Conservation (phyloP, 2,797 vertebrate genomes). For the Myotis vivesi region DNA sequence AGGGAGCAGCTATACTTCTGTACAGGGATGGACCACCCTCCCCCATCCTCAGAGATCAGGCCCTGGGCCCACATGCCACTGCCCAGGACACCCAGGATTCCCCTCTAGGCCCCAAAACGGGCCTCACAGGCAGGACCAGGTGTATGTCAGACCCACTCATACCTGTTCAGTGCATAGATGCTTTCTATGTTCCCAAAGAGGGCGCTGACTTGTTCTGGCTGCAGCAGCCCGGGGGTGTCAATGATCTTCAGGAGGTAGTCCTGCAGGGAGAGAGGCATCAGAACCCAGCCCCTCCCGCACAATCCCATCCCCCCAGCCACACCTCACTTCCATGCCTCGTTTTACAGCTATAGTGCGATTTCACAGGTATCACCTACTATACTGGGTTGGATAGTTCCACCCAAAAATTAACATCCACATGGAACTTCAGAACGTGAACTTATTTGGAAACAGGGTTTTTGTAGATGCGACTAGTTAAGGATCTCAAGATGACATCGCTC, state of each 20-base stretch:
- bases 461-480: not conserved
- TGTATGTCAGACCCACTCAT: not conserved
- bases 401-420: not conserved
- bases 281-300: fast-evolving
- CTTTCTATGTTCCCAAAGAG: conserved; percentile 98
- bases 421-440: not conserved
- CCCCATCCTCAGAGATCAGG: not conserved
- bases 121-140: not conserved
- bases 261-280: conserved; percentile 77
- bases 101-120: fast-evolving
- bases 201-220: conserved; percentile 93
- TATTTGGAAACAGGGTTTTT: not conserved
- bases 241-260: conserved; percentile 98
- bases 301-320: not conserved
- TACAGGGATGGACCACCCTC: not conserved
- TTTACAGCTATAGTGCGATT: not conserved
- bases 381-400: not conserved
- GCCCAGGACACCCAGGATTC: not conserved
- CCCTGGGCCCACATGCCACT: not conserved
- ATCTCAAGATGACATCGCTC: not conserved
- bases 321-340: not conserved
- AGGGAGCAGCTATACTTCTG: not conserved
- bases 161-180: conserved; percentile 99
- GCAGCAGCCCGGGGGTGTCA: conserved; percentile 89
- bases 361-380: not conserved